Evolutionary conservation across 2,797 vertebrate genomes (phyloP), one percentile per base, ranked within the genome.

Genomic region (Cyprinella venusta): DNA sequence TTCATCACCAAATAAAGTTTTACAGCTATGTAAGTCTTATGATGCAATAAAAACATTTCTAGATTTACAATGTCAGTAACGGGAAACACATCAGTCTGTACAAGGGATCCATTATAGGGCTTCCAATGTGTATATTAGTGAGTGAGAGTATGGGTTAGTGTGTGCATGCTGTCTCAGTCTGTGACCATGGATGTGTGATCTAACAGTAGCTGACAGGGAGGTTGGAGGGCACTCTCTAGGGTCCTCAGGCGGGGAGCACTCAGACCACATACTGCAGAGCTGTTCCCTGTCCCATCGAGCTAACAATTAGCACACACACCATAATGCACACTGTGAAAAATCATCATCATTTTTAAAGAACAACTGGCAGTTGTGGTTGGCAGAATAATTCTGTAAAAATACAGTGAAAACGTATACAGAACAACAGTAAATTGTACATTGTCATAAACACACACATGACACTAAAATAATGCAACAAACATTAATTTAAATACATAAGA

Each of bases 171-270:
- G 80, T 89, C 86, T 90, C 88, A 89, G 83, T 92, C 86, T 74
- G 76, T 86, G 83, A 86, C 90, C 88, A 88, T 91, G 81, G 92
- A 94, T 94, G 91, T 93, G 95, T 96, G 96, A 96, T 96, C 91
- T 98, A 98, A 99, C 93, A 93, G 90, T 93, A 95, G 94, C 94
- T 97, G 98, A 98, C 97, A 99, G 96, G 95, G 95, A 94, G 96
- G 96, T 97, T 97, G 95, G 91, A 89, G 96, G 95, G 93, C 93
- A 93, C 92, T 96, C 96, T 98, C 97, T 91, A 90, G 96, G 95
- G 97, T 96, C 92, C 76, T 95, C 91, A 93, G 92, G 88, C 92
- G 92, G 94, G 94, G 92, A 92, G 93, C 93, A 93, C 94, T 95
- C 94, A 93, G 91, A 94, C 94, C 93, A 93, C 94, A 95, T 94